Percentiles rank a stretch among this genome's conserved stretches.
phyloP scores from a whole-genome alignment of 2,113 vertebrate species.

The Lipotes vexillifer region DNA sequence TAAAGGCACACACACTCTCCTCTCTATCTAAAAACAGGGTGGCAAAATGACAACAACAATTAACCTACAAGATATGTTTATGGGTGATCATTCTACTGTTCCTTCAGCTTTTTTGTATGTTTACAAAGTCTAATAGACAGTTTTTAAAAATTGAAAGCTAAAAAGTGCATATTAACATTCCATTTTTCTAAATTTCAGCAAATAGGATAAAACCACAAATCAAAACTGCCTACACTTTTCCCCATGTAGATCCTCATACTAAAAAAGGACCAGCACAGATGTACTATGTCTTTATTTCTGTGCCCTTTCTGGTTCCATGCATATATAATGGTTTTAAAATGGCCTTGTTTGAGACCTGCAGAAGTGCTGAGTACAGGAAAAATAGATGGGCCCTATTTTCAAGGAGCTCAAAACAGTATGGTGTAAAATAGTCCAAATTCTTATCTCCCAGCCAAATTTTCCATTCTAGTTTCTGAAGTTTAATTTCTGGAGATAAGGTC shows the following conservation, averaged over 20 bases:
- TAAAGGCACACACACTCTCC: not conserved
- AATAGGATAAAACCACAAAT: conserved; percentile 8
- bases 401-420: conserved; percentile 27
- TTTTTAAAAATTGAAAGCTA: not conserved
- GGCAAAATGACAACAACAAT: conserved; percentile 2
- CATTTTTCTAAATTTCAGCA: conserved; percentile 41
- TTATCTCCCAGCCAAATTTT: conserved; percentile 22
- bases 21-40: not conserved
- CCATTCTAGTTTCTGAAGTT: conserved; percentile 28
- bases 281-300: not conserved
- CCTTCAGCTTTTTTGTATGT: conserved; percentile 1
- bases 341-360: conserved; percentile 19
- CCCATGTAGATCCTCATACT: not conserved
- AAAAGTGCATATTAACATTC: not conserved
- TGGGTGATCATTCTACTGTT: not conserved
- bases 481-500: not conserved
- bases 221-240: not conserved
- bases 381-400: not conserved
- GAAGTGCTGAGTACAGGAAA: not conserved
- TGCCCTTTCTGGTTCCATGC: not conserved
- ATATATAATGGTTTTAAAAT: not conserved
- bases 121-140: conserved; percentile 13
- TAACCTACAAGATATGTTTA: not conserved
- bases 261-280: not conserved
- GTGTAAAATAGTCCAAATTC: conserved; percentile 1